phyloP scores from a whole-genome alignment of 1,140 invertebrate species.

The Centruroides sculpturatus region DNA sequence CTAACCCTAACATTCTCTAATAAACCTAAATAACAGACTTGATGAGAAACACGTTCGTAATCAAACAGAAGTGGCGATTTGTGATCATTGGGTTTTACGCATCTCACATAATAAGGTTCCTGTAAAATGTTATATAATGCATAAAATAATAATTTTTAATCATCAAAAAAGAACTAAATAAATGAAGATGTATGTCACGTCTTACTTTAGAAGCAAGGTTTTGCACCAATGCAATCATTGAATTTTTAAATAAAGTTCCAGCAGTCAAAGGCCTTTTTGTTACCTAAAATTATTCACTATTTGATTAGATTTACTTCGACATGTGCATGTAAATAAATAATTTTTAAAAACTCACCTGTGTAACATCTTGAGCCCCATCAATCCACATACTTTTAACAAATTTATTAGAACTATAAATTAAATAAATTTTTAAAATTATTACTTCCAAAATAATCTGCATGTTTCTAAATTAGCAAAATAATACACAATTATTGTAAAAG shows the following conservation, averaged over 20 bases:
- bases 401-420: slow-evolving; percentile 19
- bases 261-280: slow-evolving; percentile 86
- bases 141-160: too few relatives aligned
- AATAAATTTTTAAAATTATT: background rate
- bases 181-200: too few relatives aligned
- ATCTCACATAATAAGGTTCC: slow-evolving; percentile 92
- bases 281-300: slow-evolving; percentile 40
- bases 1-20: slow-evolving; percentile 87
- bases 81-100: slow-evolving; percentile 79
- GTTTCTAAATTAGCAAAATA: too few relatives aligned
- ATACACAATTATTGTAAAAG: too few relatives aligned
- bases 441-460: background rate
- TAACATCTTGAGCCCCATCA: slow-evolving; percentile 78
- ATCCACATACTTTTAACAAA: slow-evolving; percentile 81
- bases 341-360: slow-evolving; percentile 41
- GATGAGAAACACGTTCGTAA: slow-evolving; percentile 61
- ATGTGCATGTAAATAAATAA: background rate
- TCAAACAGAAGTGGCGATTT: slow-evolving; percentile 69
- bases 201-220: slow-evolving; percentile 63
- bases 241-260: slow-evolving; percentile 84
- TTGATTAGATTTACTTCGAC: too few relatives aligned
- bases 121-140: slow-evolving; percentile 7
- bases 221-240: slow-evolving; percentile 77
- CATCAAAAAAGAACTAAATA: too few relatives aligned
- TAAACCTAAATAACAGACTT: slow-evolving; percentile 65